Conservation (phyloP, 2,113 vertebrate genomes). For the Amazona vittata region DNA sequence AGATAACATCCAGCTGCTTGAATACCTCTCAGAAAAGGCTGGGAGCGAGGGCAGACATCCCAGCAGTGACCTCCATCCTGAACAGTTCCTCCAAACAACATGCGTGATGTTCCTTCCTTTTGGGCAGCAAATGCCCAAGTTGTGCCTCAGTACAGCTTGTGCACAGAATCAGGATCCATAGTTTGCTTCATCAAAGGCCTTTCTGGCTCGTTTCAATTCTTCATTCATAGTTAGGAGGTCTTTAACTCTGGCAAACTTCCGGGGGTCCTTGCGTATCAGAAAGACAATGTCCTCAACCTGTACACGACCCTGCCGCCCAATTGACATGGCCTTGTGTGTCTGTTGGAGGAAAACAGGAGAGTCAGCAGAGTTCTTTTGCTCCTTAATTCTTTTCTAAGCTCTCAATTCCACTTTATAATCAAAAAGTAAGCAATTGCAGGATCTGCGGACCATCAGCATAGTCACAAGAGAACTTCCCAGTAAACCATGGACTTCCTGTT, state of each 20-base stretch:
- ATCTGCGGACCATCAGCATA: neutral
- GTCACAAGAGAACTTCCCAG: neutral
- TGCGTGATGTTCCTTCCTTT: rapidly evolving
- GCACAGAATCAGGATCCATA: slow-evolving; percentile 87
- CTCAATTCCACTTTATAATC: neutral
- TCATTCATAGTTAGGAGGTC: slow-evolving; percentile 98
- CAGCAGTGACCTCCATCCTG: neutral
- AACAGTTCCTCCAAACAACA: neutral
- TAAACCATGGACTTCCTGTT: neutral
- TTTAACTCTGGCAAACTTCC: slow-evolving; percentile 97
- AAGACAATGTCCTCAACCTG: slow-evolving; percentile 99
- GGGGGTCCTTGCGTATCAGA: slow-evolving; percentile 94
- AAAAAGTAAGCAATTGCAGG: neutral
- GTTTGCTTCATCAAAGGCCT: slow-evolving; percentile 97
- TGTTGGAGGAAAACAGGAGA: slow-evolving; percentile 30
- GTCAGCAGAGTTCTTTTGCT: neutral
- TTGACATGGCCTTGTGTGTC: slow-evolving; percentile 99
- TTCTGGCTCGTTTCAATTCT: slow-evolving; percentile 94
- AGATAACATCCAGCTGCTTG: neutral
- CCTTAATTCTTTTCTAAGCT: neutral
- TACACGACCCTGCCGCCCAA: slow-evolving; percentile 94
- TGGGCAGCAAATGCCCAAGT: neutral
- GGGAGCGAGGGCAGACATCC: neutral
- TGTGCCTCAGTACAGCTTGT: neutral
- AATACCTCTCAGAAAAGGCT: neutral